These are phyloP conservation scores for Chrysoperla carnea DNA, from an alignment of 1,140 invertebrate genomes.

Conservation along the genomic window DNA sequence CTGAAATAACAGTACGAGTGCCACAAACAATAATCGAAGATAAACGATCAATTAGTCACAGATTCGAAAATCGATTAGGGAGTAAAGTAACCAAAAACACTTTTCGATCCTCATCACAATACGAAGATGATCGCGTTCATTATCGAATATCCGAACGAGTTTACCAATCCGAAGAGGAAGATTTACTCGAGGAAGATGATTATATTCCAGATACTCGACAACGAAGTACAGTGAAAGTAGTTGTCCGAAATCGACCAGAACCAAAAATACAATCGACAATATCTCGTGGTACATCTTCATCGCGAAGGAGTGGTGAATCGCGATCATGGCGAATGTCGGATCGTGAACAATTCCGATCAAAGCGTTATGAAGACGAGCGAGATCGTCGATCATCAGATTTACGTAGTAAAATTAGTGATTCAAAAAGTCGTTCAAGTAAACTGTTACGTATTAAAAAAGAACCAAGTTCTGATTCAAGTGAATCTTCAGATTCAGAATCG, in stretches of 20 bases:
- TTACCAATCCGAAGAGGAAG: background rate
- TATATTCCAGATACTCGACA: constrained; percentile 8
- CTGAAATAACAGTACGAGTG: too few species aligned
- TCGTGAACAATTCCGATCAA: too few species aligned
- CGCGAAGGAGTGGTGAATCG: too few species aligned
- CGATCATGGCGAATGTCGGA: too few species aligned
- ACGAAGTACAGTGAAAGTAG: constrained; percentile 19
- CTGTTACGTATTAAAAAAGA: background rate
- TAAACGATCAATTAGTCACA: background rate
- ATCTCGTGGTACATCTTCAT: too few species aligned
- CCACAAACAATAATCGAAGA: too few species aligned
- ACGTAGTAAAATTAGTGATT: too few species aligned
- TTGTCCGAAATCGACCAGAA: constrained; percentile 18
- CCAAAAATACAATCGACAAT: constrained; percentile 20
- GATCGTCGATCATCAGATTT: too few species aligned
- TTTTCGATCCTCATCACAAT: constrained; percentile 7
- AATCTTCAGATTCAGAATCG: background rate
- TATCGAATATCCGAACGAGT: background rate
- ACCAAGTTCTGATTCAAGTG: background rate
- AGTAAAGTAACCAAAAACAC: constrained; percentile 1
- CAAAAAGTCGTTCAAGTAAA: too few species aligned
- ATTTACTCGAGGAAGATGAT: constrained; percentile 1
- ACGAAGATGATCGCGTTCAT: background rate
- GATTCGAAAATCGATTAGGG: background rate
- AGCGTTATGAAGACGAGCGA: too few species aligned